These are phyloP conservation scores for Seriola rivoliana DNA, from an alignment of 2,113 vertebrate genomes.

Conservation along the genomic window DNA sequence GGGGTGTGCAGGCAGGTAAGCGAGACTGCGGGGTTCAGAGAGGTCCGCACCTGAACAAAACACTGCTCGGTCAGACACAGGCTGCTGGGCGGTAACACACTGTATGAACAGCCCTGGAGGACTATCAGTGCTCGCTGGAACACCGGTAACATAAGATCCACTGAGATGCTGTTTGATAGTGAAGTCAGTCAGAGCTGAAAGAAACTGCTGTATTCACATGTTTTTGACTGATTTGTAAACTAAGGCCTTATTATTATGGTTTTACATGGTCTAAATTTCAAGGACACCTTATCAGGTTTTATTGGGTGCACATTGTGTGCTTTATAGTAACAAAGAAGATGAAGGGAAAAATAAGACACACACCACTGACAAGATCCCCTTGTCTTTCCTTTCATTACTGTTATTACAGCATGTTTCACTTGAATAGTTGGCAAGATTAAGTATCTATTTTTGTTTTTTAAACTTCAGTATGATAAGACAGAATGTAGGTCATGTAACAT, in stretches of 20 bases:
- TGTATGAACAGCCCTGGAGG: conserved; percentile 40
- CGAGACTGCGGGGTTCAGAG: conserved; percentile 58
- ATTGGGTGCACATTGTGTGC: neutral
- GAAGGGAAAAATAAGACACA: neutral
- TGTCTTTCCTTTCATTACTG: neutral
- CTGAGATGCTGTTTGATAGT: conserved; percentile 30
- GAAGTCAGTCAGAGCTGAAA: conserved; percentile 10
- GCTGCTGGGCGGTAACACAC: conserved; percentile 47
- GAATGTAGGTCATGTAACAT: neutral
- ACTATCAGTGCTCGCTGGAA: conserved; percentile 46
- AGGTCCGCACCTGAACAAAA: conserved; percentile 68
- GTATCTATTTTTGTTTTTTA: neutral
- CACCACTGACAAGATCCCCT: neutral
- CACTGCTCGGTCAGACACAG: conserved; percentile 59
- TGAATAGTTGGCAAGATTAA: neutral
- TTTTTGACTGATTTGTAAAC: neutral
- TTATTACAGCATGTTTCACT: neutral
- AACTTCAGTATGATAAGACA: neutral
- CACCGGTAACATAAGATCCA: conserved; percentile 33
- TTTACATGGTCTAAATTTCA: conserved; percentile 4
- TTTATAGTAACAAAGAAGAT: neutral
- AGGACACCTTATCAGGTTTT: conserved; percentile 5
- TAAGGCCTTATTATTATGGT: neutral
- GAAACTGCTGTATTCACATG: neutral
- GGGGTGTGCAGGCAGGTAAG: conserved; percentile 61